Base-by-base conservation (phyloP, 2,113 vertebrate species). In the Bufo gargarizans region DNA sequence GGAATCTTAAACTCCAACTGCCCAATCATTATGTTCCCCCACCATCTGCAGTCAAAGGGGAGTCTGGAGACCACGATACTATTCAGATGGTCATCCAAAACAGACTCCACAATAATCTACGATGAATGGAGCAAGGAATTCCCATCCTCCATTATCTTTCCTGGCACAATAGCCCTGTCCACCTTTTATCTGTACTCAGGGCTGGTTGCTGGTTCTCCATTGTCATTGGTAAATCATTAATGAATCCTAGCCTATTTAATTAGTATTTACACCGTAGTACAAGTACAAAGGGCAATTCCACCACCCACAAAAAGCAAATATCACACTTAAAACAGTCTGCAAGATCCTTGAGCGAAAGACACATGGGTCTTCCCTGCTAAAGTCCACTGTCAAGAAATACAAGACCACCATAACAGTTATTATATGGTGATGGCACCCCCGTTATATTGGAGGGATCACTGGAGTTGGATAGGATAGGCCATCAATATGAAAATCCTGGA, bases 181-280 rank as follows among this genome's bases (percentile, higher is more conserved):
- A 43, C 6, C 55, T 12, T 6, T 61, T 63, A n/a, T 12, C 19
- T 63, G 0, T 81, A 9, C 56, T 79, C 14, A 45, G 14, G 20
- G 45, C 13, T 65, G 17, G 1, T 8, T 50, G 43, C 67, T 67
- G 43, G 4, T 53, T 33, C 33, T 53, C 49, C 20, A 12, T 50
- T 33, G n/a, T 81, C 7, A 1, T 67, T 82, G 58, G 80, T 82
- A n/a, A 22, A 83, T 69, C 47, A 83, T 83, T 83, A 69, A 83
- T 49, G 9, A 50, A 49, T 11, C 6, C 33, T 10, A 16, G 43
- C 22, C 20, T 7, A 67, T 50, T 49, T 69, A 50, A 83, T 55
- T 83, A 16, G 47, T 53, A 45, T 59, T 14, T 69, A 22, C n/a
- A 59, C 16, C 4, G 20, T 50, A 53, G 11, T 76, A 8, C 0